These are phyloP conservation scores for Eulemur rufifrons DNA, from an alignment of 2,113 vertebrate genomes.

Conservation along the genomic window DNA sequence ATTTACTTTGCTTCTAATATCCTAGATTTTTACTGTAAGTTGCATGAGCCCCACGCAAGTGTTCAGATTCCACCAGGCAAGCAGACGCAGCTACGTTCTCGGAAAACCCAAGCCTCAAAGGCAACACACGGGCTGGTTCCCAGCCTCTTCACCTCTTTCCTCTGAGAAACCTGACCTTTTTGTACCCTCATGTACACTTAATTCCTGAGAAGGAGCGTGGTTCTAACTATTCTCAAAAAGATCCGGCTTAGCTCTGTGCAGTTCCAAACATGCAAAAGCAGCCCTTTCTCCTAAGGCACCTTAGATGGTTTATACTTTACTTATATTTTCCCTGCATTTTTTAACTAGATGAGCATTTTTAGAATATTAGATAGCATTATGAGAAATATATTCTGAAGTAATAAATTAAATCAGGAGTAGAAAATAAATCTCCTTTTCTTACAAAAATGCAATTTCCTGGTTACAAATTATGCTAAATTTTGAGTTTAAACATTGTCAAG, in stretches of 20 bases:
- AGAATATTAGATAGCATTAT: not conserved
- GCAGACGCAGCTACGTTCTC: not conserved
- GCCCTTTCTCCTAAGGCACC: not conserved
- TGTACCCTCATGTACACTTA: accelerated
- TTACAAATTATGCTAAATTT: not conserved
- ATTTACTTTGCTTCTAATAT: not conserved
- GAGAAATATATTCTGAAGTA: not conserved
- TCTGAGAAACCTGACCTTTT: not conserved
- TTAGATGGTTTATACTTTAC: not conserved
- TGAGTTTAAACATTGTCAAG: not conserved
- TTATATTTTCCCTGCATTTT: not conserved
- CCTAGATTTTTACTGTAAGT: not conserved
- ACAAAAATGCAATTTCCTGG: not conserved
- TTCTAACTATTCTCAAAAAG: not conserved
- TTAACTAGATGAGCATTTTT: not conserved
- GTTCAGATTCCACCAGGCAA: not conserved
- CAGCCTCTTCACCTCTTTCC: not conserved
- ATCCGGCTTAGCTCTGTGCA: not conserved
- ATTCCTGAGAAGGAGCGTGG: not conserved
- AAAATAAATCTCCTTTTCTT: not conserved
- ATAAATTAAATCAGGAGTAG: not conserved
- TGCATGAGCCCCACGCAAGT: not conserved
- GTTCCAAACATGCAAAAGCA: not conserved
- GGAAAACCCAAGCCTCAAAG: not conserved
- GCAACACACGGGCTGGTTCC: not conserved